Percentiles rank a stretch among this genome's conserved stretches.
phyloP scores from a whole-genome alignment of 2,797 vertebrate genomes.

The Phyllotis vaccarum region DNA sequence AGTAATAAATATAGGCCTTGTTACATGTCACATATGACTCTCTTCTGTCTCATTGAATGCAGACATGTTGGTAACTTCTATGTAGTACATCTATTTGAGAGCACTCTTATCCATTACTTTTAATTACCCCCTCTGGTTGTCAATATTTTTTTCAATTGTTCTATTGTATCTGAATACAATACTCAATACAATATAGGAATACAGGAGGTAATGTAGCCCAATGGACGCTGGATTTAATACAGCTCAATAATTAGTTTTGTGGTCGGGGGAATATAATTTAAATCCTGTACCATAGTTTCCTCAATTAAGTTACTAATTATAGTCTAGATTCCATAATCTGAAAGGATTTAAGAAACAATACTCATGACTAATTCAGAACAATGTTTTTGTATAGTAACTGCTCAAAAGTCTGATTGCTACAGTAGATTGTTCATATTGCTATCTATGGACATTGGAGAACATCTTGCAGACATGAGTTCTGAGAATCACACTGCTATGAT shows the following conservation, averaged over 20 bases:
- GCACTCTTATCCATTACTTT: neutral
- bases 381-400: neutral
- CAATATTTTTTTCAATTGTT: neutral
- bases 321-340: neutral
- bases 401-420: neutral
- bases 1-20: neutral
- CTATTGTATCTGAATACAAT: neutral
- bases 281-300: neutral
- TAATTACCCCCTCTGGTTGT: neutral
- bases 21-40: neutral
- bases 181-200: neutral
- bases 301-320: conserved; percentile 21
- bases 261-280: neutral
- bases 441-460: neutral
- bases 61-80: neutral
- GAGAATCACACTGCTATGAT: neutral
- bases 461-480: neutral
- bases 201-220: neutral
- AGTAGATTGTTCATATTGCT: neutral
- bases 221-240: neutral
- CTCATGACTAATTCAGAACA: neutral
- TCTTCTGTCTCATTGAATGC: neutral
- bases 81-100: neutral
- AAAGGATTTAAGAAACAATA: neutral
- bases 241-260: neutral